Evolutionary conservation across 2,888 invertebrate genomes (phyloP).

Genomic region (Ceramica pisi): DNA sequence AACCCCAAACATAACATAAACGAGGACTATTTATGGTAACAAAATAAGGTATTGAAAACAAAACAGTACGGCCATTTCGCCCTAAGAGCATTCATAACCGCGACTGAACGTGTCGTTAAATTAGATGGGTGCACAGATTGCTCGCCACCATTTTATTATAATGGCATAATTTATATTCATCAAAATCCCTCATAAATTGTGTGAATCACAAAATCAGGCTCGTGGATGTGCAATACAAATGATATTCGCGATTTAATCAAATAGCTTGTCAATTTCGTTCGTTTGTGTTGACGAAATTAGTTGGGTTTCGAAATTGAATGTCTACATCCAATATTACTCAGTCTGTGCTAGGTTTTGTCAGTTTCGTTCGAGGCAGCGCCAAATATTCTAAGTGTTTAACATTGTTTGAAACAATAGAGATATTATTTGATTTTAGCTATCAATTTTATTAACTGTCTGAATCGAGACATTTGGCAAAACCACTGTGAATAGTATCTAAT

Average conservation of each 20-base stretch:
- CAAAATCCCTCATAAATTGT: slow-evolving; percentile 72
- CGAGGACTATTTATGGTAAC: neutral
- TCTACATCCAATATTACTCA: slow-evolving; percentile 39
- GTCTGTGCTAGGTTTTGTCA: slow-evolving; percentile 9
- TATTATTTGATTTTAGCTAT: neutral
- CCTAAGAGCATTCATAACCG: slow-evolving; percentile 44
- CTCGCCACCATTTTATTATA: slow-evolving; percentile 64
- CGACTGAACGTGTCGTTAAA: slow-evolving; percentile 68
- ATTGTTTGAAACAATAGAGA: neutral
- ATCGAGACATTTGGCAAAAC: neutral
- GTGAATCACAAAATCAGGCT: slow-evolving; percentile 50
- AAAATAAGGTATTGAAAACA: slow-evolving; percentile 43
- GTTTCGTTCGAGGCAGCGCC: slow-evolving; percentile 19
- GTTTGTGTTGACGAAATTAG: slow-evolving; percentile 51
- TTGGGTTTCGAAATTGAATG: slow-evolving; percentile 47
- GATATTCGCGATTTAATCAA: slow-evolving; percentile 57
- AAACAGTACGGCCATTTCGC: slow-evolving; percentile 22
- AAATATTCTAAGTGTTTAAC: slow-evolving; percentile 11
- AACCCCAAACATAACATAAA: slow-evolving; percentile 1
- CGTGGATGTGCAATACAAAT: slow-evolving; percentile 45
- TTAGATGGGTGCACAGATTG: slow-evolving; percentile 70
- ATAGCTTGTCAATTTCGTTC: slow-evolving; percentile 56
- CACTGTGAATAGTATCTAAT: neutral
- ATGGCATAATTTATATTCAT: slow-evolving; percentile 73
- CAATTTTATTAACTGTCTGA: neutral